A percentile compares a stretch with the other conserved stretches of the same genome.
Conservation (phyloP, 2,888 invertebrate species). For the Odontomyia ornata region DNA sequence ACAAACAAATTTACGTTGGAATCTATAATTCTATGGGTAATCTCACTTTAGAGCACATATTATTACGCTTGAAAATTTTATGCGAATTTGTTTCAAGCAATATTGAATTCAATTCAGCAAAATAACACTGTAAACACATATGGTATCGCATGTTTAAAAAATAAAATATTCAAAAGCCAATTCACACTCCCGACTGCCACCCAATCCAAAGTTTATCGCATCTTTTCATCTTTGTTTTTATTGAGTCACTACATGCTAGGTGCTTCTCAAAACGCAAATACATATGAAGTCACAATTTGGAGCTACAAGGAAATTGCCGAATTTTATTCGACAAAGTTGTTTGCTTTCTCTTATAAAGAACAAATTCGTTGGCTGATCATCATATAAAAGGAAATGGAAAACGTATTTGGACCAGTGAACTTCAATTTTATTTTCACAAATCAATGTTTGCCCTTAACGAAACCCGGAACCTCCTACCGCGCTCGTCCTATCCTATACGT, state of each 20-base stretch:
- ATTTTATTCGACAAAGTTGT: constrained; percentile 35
- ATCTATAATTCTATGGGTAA: too few relatives aligned
- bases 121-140: constrained; percentile 13
- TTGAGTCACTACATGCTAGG: constrained; percentile 20
- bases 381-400: constrained; percentile 45
- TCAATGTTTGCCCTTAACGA: constrained; percentile 38
- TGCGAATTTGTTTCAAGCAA: too few relatives aligned
- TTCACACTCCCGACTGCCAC: neutral
- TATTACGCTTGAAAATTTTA: too few relatives aligned
- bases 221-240: neutral
- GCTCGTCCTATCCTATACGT: neutral
- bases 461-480: neutral
- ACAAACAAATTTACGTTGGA: too few relatives aligned
- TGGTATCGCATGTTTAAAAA: neutral
- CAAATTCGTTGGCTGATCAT: constrained; percentile 42
- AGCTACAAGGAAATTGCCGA: constrained; percentile 2
- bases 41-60: too few relatives aligned
- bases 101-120: constrained; percentile 10
- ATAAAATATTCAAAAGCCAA: constrained; percentile 1
- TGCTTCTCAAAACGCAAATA: neutral
- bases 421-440: constrained; percentile 46
- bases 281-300: constrained; percentile 21
- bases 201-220: constrained; percentile 15
- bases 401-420: constrained; percentile 46
- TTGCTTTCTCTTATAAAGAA: constrained; percentile 39